Evolutionary conservation across 2,797 vertebrate species (phyloP).

Genomic region (Periparus ater): DNA sequence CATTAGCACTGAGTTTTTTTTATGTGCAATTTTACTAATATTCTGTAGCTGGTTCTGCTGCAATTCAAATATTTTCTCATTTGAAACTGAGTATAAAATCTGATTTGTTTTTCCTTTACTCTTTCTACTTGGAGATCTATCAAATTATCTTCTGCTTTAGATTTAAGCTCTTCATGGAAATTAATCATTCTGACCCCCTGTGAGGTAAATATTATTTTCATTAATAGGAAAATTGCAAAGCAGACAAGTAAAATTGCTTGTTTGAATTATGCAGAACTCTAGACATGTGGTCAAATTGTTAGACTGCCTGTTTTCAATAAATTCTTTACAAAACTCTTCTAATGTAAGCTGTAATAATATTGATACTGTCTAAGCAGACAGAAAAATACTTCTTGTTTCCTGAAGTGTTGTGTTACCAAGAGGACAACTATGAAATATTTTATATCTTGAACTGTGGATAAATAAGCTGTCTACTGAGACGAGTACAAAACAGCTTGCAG

Average conservation of each 20-base stretch:
- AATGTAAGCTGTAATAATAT: not conserved
- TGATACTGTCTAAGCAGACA: not conserved
- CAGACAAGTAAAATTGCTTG: slow-evolving; percentile 25
- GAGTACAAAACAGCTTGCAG: not conserved
- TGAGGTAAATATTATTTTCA: slow-evolving; percentile 57
- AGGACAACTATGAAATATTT: not conserved
- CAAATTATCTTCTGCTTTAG: slow-evolving; percentile 5
- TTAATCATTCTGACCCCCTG: slow-evolving; percentile 24
- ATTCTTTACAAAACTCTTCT: not conserved
- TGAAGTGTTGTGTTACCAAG: not conserved
- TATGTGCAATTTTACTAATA: not conserved
- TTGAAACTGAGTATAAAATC: not conserved
- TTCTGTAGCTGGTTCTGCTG: not conserved
- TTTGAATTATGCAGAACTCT: not conserved
- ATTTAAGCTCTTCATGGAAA: slow-evolving; percentile 10
- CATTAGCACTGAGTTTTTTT: not conserved
- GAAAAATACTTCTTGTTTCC: not conserved
- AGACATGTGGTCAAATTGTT: not conserved
- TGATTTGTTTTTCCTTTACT: slow-evolving; percentile 16
- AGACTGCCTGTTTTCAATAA: not conserved
- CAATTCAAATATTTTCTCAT: not conserved
- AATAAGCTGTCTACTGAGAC: not conserved
- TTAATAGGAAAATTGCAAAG: slow-evolving; percentile 29
- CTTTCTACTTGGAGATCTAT: slow-evolving; percentile 14
- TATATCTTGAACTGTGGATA: not conserved